Conservation (phyloP, 2,888 invertebrate species). For the Melipona bicolor region DNA sequence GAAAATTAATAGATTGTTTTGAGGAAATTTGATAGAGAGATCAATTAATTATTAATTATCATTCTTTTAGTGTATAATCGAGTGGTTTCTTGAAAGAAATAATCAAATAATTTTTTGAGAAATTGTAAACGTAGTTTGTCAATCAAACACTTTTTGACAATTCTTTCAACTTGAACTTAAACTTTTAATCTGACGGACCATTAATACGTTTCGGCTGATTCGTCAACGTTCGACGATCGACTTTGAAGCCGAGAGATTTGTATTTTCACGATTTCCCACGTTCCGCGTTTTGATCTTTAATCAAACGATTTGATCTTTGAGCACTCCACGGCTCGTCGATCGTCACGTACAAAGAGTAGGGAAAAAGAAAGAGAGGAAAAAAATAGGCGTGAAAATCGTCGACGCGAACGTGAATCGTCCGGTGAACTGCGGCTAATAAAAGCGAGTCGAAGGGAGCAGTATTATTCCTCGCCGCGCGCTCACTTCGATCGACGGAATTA, state of each 20-base stretch:
- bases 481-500: too few relatives aligned
- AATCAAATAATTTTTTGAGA: too few relatives aligned
- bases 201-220: background rate
- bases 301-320: too few relatives aligned
- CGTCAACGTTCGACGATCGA: background rate
- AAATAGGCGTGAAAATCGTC: background rate
- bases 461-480: background rate
- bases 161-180: background rate
- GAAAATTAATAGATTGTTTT: too few relatives aligned
- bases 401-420: background rate
- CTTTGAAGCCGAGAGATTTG: background rate
- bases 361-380: background rate
- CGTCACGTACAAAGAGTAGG: background rate
- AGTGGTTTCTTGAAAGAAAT: too few relatives aligned
- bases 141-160: background rate
- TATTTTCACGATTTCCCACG: too few relatives aligned
- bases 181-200: too few relatives aligned
- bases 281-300: too few relatives aligned
- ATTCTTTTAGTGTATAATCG: too few relatives aligned
- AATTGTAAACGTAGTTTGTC: background rate
- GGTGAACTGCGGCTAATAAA: background rate
- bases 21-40: too few relatives aligned
- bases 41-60: too few relatives aligned
- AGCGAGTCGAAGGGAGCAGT: background rate
- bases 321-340: too few relatives aligned